Evolutionary conservation across 2,113 vertebrate species (phyloP), one percentile per base, ranked within the genome.

Genomic region (Sceloporus tristichus): DNA sequence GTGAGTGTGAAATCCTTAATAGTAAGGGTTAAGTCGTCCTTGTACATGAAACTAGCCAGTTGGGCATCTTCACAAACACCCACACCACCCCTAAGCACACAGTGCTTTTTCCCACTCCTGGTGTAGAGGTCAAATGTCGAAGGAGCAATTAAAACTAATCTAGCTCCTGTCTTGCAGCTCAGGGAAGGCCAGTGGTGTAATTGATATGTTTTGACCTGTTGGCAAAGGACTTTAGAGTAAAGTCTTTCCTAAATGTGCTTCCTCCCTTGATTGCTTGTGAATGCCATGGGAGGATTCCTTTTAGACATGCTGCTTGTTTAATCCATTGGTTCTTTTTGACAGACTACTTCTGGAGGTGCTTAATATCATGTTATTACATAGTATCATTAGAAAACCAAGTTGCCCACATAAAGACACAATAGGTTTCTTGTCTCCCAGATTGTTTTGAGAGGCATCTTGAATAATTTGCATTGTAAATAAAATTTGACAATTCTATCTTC

Each of bases 351-450:
- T 68, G 54, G 5, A 3, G 0, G 7, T 0, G 0, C 38, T 66
- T 40, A 3, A 83, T 10, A 23, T 1, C 0, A 14, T 5, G 14
- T 0, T 1, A 70, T 71, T 83, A 83, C 21, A n/a, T 9, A 0
- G 1, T 0, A 5, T 81, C 0, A 18, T 59, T 68, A 66, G 10
- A 34, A 77, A 78, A 78, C 48, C 68, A 56, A 23, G 8, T 56
- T 83, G 25, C 16, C 42, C 48, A 56, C 79, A 65, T 65, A 34
- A 2, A 54, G 23, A 19, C 25, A 29, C 18, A 83, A 70, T 74
- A 84, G 29, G 19, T 13, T 73, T 54, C 16, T 84, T 54, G 21
- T 18, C 18, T 73, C 79, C 59, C 34, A 65, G 4, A 62, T 62
- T 62, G 48, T 5, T 48, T 48, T 48, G 18, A 62, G 59, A 14